A percentile compares a stretch with the other conserved stretches of the same genome.
phyloP scores from a whole-genome alignment of 1,140 invertebrate species.

The Metopolophium dirhodum region DNA sequence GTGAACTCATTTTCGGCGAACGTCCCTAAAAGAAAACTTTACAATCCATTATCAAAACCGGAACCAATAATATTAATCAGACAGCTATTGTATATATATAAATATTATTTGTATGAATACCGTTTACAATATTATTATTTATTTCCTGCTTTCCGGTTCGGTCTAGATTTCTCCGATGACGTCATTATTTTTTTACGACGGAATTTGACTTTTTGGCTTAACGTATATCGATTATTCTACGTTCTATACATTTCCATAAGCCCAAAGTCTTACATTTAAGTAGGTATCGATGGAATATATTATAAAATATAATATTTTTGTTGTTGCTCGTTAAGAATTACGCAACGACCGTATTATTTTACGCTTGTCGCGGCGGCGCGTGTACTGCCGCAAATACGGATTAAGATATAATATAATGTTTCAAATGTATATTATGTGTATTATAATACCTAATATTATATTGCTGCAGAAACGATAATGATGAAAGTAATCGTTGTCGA shows the following conservation, averaged over 20 bases:
- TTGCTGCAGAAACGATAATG: background rate
- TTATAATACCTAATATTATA: background rate
- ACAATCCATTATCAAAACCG: background rate
- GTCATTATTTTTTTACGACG: background rate
- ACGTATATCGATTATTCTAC: background rate
- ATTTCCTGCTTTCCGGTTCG: background rate
- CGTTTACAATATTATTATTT: background rate
- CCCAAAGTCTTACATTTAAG: background rate
- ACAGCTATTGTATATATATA: background rate
- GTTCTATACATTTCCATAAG: constrained; percentile 6
- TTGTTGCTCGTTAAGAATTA: background rate
- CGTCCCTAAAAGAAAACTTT: background rate
- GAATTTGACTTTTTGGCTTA: background rate
- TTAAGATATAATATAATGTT: background rate
- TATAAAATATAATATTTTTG: background rate
- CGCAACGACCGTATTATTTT: background rate
- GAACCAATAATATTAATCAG: background rate
- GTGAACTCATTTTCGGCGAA: background rate
- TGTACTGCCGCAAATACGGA: background rate
- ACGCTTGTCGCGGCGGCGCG: background rate
- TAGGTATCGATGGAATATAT: background rate
- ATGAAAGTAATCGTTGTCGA: background rate
- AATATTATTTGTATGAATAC: background rate
- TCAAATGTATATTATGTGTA: background rate
- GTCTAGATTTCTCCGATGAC: background rate